phyloP scores from a whole-genome alignment of 2,888 invertebrate species.

The Acronicta leporina region DNA sequence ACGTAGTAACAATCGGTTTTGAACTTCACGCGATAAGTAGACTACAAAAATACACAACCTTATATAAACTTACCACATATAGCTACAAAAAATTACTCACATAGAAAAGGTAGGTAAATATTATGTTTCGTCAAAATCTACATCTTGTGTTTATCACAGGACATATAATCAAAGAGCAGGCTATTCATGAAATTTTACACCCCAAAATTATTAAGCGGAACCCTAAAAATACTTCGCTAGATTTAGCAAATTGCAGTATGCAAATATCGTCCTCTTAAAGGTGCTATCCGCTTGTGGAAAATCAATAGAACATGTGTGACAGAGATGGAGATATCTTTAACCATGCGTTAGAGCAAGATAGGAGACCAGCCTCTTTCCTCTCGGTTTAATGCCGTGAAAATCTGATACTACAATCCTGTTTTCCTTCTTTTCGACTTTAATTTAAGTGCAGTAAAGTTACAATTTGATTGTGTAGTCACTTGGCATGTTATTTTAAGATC shows the following conservation, averaged over 20 bases:
- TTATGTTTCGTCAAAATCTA: slow-evolving; percentile 22
- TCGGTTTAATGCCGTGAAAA: slow-evolving; percentile 65
- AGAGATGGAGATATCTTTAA: slow-evolving; percentile 18
- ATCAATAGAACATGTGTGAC: slow-evolving; percentile 74
- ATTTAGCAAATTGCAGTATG: slow-evolving; percentile 71
- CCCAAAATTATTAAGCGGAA: slow-evolving; percentile 7
- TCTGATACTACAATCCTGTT: slow-evolving; percentile 37
- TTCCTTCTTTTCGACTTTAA: slow-evolving; percentile 24
- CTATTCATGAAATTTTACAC: slow-evolving; percentile 21
- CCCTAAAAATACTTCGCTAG: slow-evolving; percentile 35
- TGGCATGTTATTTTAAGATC: slow-evolving; percentile 34
- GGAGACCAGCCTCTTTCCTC: slow-evolving; percentile 57
- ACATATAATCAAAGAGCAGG: slow-evolving; percentile 4
- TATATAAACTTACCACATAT: no score
- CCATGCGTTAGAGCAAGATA: slow-evolving; percentile 46
- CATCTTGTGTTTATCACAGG: background rate
- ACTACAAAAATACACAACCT: no score
- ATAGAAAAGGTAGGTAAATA: no score
- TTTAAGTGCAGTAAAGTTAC: fast-evolving
- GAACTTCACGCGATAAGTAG: no score
- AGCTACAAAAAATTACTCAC: no score
- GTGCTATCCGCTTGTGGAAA: slow-evolving; percentile 67
- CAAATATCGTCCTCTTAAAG: slow-evolving; percentile 71
- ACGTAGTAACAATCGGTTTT: no score
- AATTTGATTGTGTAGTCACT: slow-evolving; percentile 7